These are phyloP conservation scores for Pyrocephalus nanus DNA, from an alignment of 2,797 vertebrate species.

Conservation along the genomic window DNA sequence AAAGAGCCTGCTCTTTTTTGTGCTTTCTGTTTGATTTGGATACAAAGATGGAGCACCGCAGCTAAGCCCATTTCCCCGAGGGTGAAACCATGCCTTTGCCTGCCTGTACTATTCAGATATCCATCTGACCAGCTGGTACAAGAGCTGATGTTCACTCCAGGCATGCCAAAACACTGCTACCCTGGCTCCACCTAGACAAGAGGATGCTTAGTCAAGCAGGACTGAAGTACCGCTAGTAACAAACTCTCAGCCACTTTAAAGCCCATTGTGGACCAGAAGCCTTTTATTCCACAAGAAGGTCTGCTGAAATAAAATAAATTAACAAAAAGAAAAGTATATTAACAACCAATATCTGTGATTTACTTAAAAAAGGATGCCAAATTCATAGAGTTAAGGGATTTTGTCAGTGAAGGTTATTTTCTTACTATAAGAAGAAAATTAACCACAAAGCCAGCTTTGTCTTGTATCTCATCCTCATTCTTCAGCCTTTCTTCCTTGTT, in stretches of 20 bases:
- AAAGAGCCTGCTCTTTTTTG: neutral
- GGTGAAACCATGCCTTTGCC: neutral
- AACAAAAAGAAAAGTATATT: neutral
- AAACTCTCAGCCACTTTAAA: neutral
- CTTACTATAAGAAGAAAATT: neutral
- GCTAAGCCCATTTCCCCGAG: neutral
- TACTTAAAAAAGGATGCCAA: neutral
- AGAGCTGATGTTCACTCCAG: accelerated
- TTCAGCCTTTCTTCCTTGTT: neutral
- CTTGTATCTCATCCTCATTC: neutral
- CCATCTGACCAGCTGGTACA: neutral
- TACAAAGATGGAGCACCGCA: neutral
- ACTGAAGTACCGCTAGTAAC: neutral
- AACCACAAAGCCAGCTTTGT: neutral
- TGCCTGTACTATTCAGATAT: neutral
- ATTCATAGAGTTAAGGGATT: neutral
- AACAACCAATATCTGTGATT: neutral
- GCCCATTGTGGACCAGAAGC: neutral
- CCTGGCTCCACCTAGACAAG: neutral
- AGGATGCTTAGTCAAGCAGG: neutral
- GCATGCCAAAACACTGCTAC: neutral
- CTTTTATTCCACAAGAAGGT: neutral
- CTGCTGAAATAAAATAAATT: neutral
- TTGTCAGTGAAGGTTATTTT: neutral
- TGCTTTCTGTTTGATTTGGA: neutral